These are phyloP conservation scores for Montifringilla adamsi DNA, from an alignment of 2,113 vertebrate genomes.

Conservation along the genomic window DNA sequence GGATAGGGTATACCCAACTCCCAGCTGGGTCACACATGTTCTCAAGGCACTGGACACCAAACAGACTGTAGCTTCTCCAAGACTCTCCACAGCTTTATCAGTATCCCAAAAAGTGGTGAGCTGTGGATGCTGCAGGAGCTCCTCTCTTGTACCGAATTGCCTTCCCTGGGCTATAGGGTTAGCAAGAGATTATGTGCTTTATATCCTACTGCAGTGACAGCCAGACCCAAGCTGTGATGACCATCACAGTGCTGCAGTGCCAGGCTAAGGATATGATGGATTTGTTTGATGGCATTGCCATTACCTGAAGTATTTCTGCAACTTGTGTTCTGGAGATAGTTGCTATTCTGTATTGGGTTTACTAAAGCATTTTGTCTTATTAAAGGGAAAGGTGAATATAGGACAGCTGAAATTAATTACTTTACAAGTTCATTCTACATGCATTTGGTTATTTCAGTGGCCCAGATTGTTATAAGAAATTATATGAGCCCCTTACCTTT, in stretches of 20 bases:
- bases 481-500: background rate
- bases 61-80: background rate
- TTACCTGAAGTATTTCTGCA: background rate
- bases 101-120: background rate
- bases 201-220: rapidly evolving
- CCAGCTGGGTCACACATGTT: rapidly evolving
- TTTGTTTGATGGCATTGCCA: background rate
- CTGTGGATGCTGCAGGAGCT: background rate
- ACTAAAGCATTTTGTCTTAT: background rate
- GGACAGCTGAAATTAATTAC: background rate
- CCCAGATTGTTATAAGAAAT: background rate
- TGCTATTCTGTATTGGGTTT: background rate
- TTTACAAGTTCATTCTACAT: background rate
- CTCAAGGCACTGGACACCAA: rapidly evolving
- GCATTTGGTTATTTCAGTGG: background rate
- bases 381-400: background rate
- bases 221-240: rapidly evolving
- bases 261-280: background rate
- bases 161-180: background rate
- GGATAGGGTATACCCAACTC: background rate
- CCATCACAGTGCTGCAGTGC: background rate
- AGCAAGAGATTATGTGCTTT: background rate
- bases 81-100: background rate
- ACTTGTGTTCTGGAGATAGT: background rate
- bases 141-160: rapidly evolving